Base-by-base conservation (phyloP, 30 jellyfish, hydroid and myxozoan genomes). In the Hydractinia symbiolongicarpus region DNA sequence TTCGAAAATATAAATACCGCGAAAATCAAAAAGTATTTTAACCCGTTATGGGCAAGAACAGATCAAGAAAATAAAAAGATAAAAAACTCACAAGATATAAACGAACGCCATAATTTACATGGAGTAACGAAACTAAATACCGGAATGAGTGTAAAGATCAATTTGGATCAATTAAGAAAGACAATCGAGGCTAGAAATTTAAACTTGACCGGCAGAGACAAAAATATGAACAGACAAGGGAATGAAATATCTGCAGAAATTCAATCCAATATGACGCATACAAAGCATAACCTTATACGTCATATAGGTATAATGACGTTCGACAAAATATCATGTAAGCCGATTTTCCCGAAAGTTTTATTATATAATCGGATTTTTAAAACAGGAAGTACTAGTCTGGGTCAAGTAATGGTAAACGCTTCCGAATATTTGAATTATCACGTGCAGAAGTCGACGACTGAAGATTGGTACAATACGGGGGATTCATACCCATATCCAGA, bases 401-500 rank as follows among this genome's bases (percentile, higher is more conserved):
- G 82, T 52, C 14, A 60, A 50, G 79, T 81, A 71, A 58, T 90
- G n/a, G 53, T 44, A 19, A 81, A 84, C 6, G 85, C 61, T n/a
- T 57, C 90, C 50, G 54, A 51, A 19, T 61, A 79, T 11, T 52
- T 54, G 54, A 54, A 67, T 61, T 78, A 73, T 54, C 53, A 61
- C 50, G 14, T 85, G 51, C 74, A 81, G 54, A 60, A 55, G 55
- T 94, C 90, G 49, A 75, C 90, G 53, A 91, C 98, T 49, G 98
- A 91, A 76, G 98, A 91, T 55, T 91, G 98, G 98, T 91, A 86
- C 84, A 83, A 91, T 76, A 81, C 89, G 5, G 98, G 98, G 9
- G 85, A 85, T 81, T 56, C 94, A 53, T 73, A 64, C 80, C 98
- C 98, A 6, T 91, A 86, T 81, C 98, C 98, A 7, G 81, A 82